phyloP scores from a whole-genome alignment of 1,140 invertebrate species.

The Drosophila ironensis region DNA sequence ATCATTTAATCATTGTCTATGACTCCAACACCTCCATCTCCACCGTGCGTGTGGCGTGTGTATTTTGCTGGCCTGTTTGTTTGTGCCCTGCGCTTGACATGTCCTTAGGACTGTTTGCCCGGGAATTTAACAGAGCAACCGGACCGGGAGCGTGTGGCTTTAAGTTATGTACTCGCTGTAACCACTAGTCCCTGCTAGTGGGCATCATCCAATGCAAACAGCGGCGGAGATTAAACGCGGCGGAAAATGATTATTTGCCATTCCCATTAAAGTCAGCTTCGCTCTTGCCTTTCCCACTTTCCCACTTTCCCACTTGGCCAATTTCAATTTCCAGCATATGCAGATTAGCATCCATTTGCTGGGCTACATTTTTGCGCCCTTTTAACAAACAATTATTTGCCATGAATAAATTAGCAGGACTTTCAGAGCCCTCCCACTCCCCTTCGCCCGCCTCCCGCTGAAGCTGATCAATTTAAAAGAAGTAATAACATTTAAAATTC shows the following conservation, averaged over 20 bases:
- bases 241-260: conserved; percentile 13
- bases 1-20: conserved; percentile 80
- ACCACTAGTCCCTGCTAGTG: conserved; percentile 37
- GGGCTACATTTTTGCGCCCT: conserved; percentile 35
- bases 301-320: not conserved
- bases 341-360: conserved; percentile 44
- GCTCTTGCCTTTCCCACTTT: too few relatives aligned
- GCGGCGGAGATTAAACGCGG: conserved; percentile 37
- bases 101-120: conserved; percentile 75
- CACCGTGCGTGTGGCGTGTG: not conserved
- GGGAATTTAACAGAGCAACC: conserved; percentile 57
- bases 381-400: conserved; percentile 74
- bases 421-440: not conserved
- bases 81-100: conserved; percentile 73
- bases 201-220: conserved; percentile 36
- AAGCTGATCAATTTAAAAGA: conserved; percentile 70
- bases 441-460: not conserved
- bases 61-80: conserved; percentile 55
- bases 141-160: conserved; percentile 39
- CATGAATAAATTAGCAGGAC: conserved; percentile 75
- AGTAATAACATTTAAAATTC: conserved; percentile 80
- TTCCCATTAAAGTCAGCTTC: conserved; percentile 2
- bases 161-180: conserved; percentile 70
- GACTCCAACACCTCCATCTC: conserved; percentile 62
- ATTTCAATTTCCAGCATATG: conserved; percentile 46